Base-by-base conservation (phyloP, 2,888 invertebrate species). In the Xestoiulus laeticollis region DNA sequence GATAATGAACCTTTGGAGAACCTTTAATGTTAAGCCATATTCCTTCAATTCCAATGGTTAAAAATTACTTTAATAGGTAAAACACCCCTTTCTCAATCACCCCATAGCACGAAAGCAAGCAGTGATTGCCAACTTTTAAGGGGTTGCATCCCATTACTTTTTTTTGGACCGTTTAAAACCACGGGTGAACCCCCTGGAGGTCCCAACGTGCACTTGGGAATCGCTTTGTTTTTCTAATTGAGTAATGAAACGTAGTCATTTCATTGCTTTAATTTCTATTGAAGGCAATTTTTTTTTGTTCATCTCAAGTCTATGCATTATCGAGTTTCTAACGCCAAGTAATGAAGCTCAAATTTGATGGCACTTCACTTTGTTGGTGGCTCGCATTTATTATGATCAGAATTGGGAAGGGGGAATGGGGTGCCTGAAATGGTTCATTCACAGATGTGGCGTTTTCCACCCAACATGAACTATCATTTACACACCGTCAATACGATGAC, bases 401-500 rank as follows among this genome's bases (percentile, higher is more conserved):
- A 59, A 59, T 59, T 59, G 59, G 59, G 59, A 59, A n/a, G 59
- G 5, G 59, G 59, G n/a, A n/a, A n/a, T n/a, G n/a, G n/a, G 59
- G 59, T 6, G 38, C 38, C 38, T 38, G 38, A 8, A 38, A 38
- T 5, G 38, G 32, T 83, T 83, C 83, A 83, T 33, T 83, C 38
- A 83, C 83, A 33, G 33, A 83, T 83, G 32, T 83, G 33, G 83
- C 30, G 83, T 83, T 83, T 83, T 83, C 83, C 83, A 16, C 83
- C 83, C 33, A 48, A 82, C 43, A n/a, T 38, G 10, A 53, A 44
- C 87, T 87, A 87, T 87, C 87, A 87, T 87, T 87, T 87, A 87
- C 87, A 87, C 82, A 33, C 87, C 59, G 87, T 87, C 87, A 87
- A 87, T 87, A 87, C 38, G 43, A 87, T 43, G 87, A 87, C 87